phyloP scores from a whole-genome alignment of 2,888 invertebrate genomes.

The Arge pagana region DNA sequence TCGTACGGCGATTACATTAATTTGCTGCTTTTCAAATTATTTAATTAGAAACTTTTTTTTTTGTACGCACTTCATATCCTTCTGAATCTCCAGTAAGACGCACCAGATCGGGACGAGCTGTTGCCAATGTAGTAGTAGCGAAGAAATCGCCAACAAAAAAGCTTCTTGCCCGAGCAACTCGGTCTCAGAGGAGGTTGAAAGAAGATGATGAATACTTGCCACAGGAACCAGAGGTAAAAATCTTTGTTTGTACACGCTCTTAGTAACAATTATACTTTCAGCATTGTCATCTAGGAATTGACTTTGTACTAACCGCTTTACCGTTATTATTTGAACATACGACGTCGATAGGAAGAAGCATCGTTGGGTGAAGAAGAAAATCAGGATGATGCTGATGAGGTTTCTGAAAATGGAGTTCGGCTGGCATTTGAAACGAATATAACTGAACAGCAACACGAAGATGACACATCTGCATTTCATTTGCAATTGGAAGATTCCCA shows the following conservation, averaged over 20 bases:
- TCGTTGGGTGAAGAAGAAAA: constrained; percentile 28
- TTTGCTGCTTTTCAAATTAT: background rate
- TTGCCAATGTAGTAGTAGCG: constrained; percentile 43
- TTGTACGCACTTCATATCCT: no score
- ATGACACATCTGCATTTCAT: constrained; percentile 37
- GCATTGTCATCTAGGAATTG: no score
- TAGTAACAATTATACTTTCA: background rate
- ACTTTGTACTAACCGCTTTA: background rate
- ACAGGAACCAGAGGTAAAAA: constrained; percentile 10
- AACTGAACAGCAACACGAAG: constrained; percentile 37
- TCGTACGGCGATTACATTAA: background rate
- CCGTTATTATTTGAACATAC: background rate
- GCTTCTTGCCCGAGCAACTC: constrained; percentile 42
- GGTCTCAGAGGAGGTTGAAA: constrained; percentile 40
- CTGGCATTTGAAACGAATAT: constrained; percentile 34
- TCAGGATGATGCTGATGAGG: constrained; percentile 34
- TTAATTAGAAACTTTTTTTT: no score
- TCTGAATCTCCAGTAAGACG: constrained; percentile 58
- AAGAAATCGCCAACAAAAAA: constrained; percentile 51
- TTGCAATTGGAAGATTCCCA: constrained; percentile 44
- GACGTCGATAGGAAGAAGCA: constrained; percentile 29
- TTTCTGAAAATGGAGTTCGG: constrained; percentile 48
- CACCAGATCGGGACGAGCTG: constrained; percentile 64
- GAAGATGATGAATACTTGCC: constrained; percentile 38
- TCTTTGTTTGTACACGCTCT: background rate